Conservation (phyloP, 2,113 vertebrate species). For the Jacana jacana region DNA sequence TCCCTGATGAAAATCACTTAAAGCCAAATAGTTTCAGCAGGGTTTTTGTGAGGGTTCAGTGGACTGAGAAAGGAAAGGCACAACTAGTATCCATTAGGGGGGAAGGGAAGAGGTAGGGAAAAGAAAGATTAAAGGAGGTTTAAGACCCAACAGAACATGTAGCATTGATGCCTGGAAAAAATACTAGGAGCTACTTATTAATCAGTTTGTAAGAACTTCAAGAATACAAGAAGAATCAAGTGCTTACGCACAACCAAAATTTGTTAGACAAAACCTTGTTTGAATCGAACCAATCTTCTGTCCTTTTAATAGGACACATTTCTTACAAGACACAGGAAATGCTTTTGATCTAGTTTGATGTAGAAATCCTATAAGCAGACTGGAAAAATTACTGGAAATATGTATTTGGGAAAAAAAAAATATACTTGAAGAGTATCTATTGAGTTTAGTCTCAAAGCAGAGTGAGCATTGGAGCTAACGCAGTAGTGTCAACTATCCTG, state of each 20-base stretch:
- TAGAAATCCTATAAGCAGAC: background rate
- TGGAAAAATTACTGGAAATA: background rate
- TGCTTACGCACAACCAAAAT: background rate
- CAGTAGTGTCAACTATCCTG: background rate
- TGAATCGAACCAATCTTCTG: background rate
- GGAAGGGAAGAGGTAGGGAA: background rate
- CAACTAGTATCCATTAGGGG: rapidly evolving
- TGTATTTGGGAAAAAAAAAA: background rate
- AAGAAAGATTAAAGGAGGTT: background rate
- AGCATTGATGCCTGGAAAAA: background rate
- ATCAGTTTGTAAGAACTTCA: background rate
- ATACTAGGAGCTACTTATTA: background rate
- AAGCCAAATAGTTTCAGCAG: background rate
- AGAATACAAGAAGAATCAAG: background rate
- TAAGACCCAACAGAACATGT: background rate
- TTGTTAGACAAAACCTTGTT: background rate
- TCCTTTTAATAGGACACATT: background rate
- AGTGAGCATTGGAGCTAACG: background rate
- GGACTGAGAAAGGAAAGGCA: background rate
- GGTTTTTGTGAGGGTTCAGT: background rate
- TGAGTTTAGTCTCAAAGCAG: background rate
- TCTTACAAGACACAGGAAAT: background rate
- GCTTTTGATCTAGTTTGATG: background rate
- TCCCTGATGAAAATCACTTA: background rate
- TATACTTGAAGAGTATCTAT: background rate